Conservation (phyloP, 2,888 invertebrate genomes). For the Apodemia zela region DNA sequence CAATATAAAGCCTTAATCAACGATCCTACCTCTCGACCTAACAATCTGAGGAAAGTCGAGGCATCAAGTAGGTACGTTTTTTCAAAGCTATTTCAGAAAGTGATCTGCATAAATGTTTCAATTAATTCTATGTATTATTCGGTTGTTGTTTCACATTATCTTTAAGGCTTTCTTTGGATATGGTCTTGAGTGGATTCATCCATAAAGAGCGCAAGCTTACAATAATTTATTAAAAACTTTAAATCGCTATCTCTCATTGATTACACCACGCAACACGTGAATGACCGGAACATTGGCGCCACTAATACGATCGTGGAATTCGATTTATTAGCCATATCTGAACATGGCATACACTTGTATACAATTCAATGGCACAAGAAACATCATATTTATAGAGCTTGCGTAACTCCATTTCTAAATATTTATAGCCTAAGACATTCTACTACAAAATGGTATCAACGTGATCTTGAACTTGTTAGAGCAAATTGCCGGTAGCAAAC, state of each 20-base stretch:
- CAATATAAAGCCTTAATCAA: no score
- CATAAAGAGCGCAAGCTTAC: no score
- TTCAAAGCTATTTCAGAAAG: no score
- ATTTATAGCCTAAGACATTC: constrained; percentile 45
- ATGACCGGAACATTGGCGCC: constrained; percentile 66
- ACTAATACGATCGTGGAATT: constrained; percentile 60
- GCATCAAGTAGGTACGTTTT: no score
- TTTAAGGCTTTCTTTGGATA: no score
- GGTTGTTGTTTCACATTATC: no score
- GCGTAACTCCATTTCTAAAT: constrained; percentile 31
- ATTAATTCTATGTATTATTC: no score
- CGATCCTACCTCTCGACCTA: no score
- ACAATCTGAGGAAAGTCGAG: no score
- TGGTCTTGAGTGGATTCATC: no score
- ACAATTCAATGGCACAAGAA: constrained; percentile 23
- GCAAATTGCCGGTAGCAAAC: constrained; percentile 46
- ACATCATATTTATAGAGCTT: constrained; percentile 14
- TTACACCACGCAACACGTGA: constrained; percentile 31
- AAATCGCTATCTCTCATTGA: neutral
- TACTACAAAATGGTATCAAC: constrained; percentile 38
- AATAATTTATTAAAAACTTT: no score
- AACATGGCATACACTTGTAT: constrained; percentile 59
- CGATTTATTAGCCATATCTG: constrained; percentile 68
- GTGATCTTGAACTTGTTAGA: constrained; percentile 64
- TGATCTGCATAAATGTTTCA: no score